phyloP scores from a whole-genome alignment of 2,113 vertebrate species.

The Brachirus orientalis region DNA sequence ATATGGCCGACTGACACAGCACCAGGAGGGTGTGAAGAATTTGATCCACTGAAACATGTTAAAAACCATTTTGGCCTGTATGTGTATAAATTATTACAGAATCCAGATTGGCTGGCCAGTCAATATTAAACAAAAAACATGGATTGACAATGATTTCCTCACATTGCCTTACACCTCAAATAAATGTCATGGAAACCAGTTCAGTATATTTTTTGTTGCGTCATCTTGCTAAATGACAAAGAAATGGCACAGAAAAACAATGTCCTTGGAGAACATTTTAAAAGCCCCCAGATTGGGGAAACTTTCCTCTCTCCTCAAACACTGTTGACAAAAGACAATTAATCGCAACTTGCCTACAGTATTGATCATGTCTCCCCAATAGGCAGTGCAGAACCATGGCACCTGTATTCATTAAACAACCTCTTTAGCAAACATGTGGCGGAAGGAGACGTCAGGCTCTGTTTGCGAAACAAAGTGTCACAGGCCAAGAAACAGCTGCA shows the following conservation, averaged over 20 bases:
- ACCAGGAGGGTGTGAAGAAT: neutral
- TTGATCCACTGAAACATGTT: no score
- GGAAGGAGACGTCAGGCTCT: slow-evolving; percentile 47
- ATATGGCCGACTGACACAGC: neutral
- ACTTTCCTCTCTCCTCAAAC: slow-evolving; percentile 23
- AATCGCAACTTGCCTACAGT: slow-evolving; percentile 64
- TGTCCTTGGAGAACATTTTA: neutral
- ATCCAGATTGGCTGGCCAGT: neutral
- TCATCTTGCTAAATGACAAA: no score
- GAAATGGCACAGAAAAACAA: neutral
- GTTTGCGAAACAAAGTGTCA: slow-evolving; percentile 54
- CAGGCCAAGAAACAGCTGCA: slow-evolving; percentile 54
- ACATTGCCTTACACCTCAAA: no score
- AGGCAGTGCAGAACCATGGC: slow-evolving; percentile 74
- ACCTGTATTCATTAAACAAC: slow-evolving; percentile 77
- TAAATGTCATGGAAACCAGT: no score
- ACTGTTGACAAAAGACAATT: slow-evolving; percentile 74
- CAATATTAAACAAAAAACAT: neutral
- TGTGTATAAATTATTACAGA: neutral
- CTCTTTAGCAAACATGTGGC: slow-evolving; percentile 63
- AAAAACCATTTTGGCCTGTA: neutral
- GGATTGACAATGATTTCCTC: no score
- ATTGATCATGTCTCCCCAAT: slow-evolving; percentile 76
- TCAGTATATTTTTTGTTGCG: no score
- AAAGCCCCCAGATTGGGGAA: slow-evolving; percentile 6